phyloP scores from a whole-genome alignment of 2,113 vertebrate genomes.

The Glaucidium brasilianum region DNA sequence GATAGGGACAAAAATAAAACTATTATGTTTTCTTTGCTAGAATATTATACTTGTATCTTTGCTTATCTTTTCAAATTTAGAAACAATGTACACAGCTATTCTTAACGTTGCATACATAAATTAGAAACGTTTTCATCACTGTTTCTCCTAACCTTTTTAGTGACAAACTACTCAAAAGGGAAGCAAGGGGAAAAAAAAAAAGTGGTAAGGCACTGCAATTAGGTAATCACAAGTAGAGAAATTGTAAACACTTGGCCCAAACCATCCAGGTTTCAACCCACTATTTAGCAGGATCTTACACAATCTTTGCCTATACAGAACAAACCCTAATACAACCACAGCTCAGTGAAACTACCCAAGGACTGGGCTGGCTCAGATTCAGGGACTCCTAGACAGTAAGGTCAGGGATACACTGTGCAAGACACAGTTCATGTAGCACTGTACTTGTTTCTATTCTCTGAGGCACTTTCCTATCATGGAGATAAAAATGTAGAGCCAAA shows the following conservation, averaged over 20 bases:
- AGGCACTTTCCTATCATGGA: neutral
- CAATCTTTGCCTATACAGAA: neutral
- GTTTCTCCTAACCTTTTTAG: neutral
- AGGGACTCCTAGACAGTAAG: neutral
- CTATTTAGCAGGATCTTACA: neutral
- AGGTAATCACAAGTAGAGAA: neutral
- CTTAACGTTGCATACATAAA: neutral
- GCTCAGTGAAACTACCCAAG: neutral
- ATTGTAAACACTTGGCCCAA: neutral
- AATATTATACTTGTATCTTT: neutral
- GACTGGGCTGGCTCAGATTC: neutral
- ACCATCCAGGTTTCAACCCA: neutral
- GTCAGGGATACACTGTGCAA: neutral
- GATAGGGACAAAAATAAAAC: neutral
- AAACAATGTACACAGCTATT: neutral
- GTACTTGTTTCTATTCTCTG: neutral
- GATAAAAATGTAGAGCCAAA: constrained; percentile 5
- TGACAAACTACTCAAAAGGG: neutral
- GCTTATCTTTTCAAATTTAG: neutral
- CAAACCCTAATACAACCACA: neutral
- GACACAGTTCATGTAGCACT: neutral
- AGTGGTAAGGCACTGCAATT: neutral
- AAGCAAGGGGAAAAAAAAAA: neutral
- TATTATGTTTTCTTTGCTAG: neutral
- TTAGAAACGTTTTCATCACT: neutral